A percentile compares a stretch with the other conserved stretches of the same genome.
phyloP scores from a whole-genome alignment of 2,888 invertebrate genomes.

The Sericinus montela region DNA sequence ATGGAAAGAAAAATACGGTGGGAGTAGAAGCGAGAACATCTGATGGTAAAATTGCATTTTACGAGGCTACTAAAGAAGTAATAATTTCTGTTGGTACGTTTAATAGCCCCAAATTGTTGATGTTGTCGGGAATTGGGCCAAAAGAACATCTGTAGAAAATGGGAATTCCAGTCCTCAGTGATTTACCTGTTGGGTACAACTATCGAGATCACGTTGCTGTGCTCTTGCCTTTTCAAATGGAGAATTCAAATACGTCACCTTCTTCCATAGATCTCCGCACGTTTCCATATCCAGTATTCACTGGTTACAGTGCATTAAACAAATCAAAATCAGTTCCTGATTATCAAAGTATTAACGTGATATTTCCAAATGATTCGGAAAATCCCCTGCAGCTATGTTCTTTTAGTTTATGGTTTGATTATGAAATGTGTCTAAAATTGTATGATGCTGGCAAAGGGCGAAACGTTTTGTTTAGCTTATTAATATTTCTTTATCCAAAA shows the following conservation, averaged over 20 bases:
- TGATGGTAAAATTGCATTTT: conserved; percentile 13
- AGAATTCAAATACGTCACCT: conserved; percentile 3
- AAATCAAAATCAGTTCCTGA: conserved; percentile 30
- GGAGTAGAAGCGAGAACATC: conserved; percentile 27
- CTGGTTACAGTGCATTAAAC: conserved; percentile 32
- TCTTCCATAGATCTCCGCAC: background rate
- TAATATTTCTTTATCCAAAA: conserved; percentile 34
- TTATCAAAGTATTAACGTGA: conserved; percentile 30
- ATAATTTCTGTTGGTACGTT: conserved; percentile 42
- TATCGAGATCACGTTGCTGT: conserved; percentile 34
- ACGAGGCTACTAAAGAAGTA: conserved; percentile 36
- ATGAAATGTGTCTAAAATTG: conserved; percentile 31
- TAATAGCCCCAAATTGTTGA: conserved; percentile 38
- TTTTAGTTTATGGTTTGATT: conserved; percentile 71
- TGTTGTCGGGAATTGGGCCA: conserved; percentile 48
- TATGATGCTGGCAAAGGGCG: conserved; percentile 28
- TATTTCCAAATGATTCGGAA: conserved; percentile 17
- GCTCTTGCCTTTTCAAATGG: conserved; percentile 21
- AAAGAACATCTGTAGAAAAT: conserved; percentile 31
- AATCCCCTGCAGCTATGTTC: conserved; percentile 20
- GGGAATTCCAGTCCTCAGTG: conserved; percentile 29
- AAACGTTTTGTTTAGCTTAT: conserved; percentile 25
- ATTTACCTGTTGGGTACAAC: conserved; percentile 42
- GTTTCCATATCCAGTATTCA: conserved; percentile 26
- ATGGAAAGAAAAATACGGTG: conserved; percentile 28